Evolutionary conservation across 2,113 vertebrate species (phyloP).

Genomic region (Trichomycterus rosablanca): DNA sequence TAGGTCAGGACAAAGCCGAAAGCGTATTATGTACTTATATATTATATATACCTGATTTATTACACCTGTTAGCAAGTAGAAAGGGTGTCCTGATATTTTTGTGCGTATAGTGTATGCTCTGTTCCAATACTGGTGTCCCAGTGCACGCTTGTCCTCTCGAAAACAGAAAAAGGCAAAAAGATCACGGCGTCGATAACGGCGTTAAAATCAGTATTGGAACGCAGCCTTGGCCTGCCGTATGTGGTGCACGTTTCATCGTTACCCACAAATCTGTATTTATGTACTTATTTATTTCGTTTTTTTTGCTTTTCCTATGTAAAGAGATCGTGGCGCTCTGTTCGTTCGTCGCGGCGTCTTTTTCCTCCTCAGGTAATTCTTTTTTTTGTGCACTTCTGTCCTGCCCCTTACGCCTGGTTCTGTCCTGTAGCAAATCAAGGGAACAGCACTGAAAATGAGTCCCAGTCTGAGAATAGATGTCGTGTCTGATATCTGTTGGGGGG

Average conservation of each 20-base stretch:
- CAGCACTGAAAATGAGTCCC: not conserved
- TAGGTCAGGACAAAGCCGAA: too few species aligned
- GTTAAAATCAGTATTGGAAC: not conserved
- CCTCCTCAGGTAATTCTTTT: conserved; percentile 44
- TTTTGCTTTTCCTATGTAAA: conserved; percentile 23
- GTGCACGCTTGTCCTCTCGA: conserved; percentile 1
- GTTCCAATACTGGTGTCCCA: conserved; percentile 7
- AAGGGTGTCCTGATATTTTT: too few species aligned
- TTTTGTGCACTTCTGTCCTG: conserved; percentile 26
- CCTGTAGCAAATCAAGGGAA: not conserved
- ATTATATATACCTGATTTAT: too few species aligned
- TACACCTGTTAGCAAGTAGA: too few species aligned
- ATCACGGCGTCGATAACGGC: too few species aligned
- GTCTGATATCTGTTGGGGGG: too few species aligned
- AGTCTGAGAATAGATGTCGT: not conserved
- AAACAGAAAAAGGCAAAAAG: too few species aligned
- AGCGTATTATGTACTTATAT: too few species aligned
- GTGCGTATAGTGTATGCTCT: too few species aligned
- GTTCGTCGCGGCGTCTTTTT: conserved; percentile 21
- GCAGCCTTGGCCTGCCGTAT: not conserved
- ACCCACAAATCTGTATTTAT: conserved; percentile 29
- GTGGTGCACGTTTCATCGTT: not conserved
- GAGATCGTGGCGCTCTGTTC: conserved; percentile 13
- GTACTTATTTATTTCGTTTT: conserved; percentile 25
- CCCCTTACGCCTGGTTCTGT: not conserved